Evolutionary conservation across 2,113 vertebrate genomes (phyloP), one percentile per base, ranked within the genome.

Genomic region (Syngnathus floridae): DNA sequence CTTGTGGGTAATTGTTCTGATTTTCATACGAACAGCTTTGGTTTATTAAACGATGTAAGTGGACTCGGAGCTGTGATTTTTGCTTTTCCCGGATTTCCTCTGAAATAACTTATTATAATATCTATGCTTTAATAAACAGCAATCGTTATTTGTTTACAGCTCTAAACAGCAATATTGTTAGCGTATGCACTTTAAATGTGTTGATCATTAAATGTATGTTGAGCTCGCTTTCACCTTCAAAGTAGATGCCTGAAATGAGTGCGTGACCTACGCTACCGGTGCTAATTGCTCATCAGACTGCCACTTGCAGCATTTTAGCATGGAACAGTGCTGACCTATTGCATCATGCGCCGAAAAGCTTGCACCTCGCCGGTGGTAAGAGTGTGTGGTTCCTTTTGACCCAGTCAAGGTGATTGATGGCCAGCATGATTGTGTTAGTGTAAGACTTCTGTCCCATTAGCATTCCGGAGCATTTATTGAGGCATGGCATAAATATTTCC

Each of bases 271-370:
- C 67, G n/a, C 74, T 72, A 78, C 74, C 78, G 81, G 80, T 55
- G 71, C 82, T 87, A 88, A 89, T 88, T 87, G 79, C 86, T 80
- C 85, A 88, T 89, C 84, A 85, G 73, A 79, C 37, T 59, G 36
- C 75, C 65, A 71, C 62, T 21, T 40, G 75, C 69, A 66, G 71
- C 36, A 4, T 69, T 79, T 74, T 67, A 69, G 66, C 61, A 43
- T 70, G 67, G 76, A 84, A 76, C 63, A 70, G 73, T 70, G 60
- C 67, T 77, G 81, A 72, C 76, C 80, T 83, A 71, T 74, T 78
- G 64, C 77, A 56, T 77, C 71, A 70, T 19, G 67, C 79, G 66
- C 73, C 19, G 14, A 70, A 84, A 73, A 77, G 55, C 64, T 62
- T 49, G 52, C 63, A 62, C 63, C 45, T 67, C 70, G 55, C 59